Conservation (phyloP, 2,888 invertebrate species). For the Idaea biselata region DNA sequence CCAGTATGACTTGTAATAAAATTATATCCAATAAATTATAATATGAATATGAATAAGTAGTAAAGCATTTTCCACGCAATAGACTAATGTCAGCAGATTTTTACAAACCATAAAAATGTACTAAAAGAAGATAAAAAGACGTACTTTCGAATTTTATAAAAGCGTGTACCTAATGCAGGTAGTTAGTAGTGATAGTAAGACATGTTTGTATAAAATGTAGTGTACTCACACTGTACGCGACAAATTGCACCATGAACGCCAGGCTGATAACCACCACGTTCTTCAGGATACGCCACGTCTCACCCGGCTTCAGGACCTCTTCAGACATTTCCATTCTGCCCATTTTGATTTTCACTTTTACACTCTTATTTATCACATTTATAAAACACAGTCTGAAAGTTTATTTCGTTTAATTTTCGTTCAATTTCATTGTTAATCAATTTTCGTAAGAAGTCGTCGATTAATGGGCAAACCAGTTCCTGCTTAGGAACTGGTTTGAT, state of each 20-base stretch:
- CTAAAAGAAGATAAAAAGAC: no score
- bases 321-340: conserved; percentile 24
- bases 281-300: conserved; percentile 68
- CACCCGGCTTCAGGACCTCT: conserved; percentile 36
- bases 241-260: conserved; percentile 84
- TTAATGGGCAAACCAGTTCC: no score
- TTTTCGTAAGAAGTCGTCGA: no score
- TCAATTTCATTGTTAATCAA: background rate
- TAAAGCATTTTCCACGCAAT: no score
- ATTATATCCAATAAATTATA: no score
- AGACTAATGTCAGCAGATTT: no score
- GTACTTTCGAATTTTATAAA: no score
- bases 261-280: conserved; percentile 79
- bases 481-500: background rate
- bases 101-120: no score
- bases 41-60: no score
- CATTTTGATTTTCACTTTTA: conserved; percentile 22
- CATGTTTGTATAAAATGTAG: background rate
- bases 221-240: conserved; percentile 71
- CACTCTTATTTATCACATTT: conserved; percentile 18
- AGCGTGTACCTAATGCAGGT: no score
- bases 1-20: no score
- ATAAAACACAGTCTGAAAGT: background rate
- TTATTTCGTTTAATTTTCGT: background rate
- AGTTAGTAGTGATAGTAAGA: background rate